Evolutionary conservation across 2,113 vertebrate genomes (phyloP), one percentile per base, ranked within the genome.

Genomic region (Platanista minor): DNA sequence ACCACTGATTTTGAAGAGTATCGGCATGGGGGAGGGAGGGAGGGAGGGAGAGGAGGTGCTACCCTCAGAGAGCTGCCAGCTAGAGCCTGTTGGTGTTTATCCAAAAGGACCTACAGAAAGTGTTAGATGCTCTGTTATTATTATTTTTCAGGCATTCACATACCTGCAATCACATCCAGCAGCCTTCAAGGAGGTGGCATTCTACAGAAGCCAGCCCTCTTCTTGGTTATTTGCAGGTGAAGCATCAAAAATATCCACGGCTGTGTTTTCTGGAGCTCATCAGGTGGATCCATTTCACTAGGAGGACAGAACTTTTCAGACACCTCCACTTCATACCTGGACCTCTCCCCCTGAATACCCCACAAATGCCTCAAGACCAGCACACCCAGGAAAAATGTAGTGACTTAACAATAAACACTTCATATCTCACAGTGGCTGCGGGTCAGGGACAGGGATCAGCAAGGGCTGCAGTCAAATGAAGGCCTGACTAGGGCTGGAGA

Each of bases 1-100:
- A 67, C 8, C 0, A 0, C 75, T 69, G n/a, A n/a, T 33, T 74
- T 61, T 54, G 61, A 86, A 88, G 69, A 87, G 8, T 21, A 23
- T 8, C n/a, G 15, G 27, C 3, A 23, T 3, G 33, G 43, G 31
- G 33, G 0, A 18, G 3, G 5, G 23, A 21, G 31, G 20, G 46
- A 52, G 75, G 46, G 31, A 78, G 75, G 18, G 75, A 78, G 3
- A 23, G 75, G 46, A 23, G 59, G 12, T 6, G 2, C 11, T 17
- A 6, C 21, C 27, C 52, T 74, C n/a, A 20, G 66, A 59, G 59
- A 27, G n/a, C 91, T 23, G 25, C 52, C 12, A 27, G n/a, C 29
- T 52, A 61, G 36, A 62, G 7, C 15, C 46, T 36, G n/a, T 5
- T 77, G 46, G 54, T 67, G 33, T 46, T 78, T 69, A 43, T 57